A percentile compares a stretch with the other conserved stretches of the same genome.
These are phyloP conservation scores for Hyperoodon ampullatus DNA, from an alignment of 2,113 vertebrate species.

Conservation along the genomic window DNA sequence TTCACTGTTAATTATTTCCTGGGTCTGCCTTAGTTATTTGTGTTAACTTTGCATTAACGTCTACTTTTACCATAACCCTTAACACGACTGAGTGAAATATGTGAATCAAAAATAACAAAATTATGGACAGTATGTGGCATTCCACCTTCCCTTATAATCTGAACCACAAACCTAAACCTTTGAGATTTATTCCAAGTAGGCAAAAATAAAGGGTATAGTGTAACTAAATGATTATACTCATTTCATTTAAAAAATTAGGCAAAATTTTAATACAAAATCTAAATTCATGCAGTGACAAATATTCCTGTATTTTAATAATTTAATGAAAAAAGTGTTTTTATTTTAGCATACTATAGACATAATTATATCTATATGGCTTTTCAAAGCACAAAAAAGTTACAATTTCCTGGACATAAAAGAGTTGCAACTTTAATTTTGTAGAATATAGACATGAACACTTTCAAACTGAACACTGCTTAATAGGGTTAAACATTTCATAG, in stretches of 20 bases:
- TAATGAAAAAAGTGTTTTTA: conserved; percentile 20
- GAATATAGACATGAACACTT: background rate
- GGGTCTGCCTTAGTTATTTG: background rate
- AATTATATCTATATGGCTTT: background rate
- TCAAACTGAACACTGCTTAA: conserved; percentile 29
- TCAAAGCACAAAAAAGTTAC: background rate
- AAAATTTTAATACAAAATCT: background rate
- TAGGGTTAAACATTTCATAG: background rate
- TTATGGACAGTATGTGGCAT: background rate
- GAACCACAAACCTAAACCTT: background rate
- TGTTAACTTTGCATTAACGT: conserved; percentile 43
- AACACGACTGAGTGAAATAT: background rate
- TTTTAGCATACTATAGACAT: conserved; percentile 20
- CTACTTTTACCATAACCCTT: background rate
- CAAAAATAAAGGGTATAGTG: conserved; percentile 16
- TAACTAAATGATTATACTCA: background rate
- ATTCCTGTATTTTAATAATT: conserved; percentile 11
- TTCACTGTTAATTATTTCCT: conserved; percentile 12
- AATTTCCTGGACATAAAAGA: background rate
- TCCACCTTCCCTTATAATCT: background rate
- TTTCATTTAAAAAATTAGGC: background rate
- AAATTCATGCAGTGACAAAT: background rate
- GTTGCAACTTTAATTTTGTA: conserved; percentile 24
- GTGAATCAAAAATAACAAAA: conserved; percentile 38
- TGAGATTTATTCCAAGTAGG: conserved; percentile 8